Evolutionary conservation across 2,888 invertebrate species (phyloP).

Genomic region (Zygogramma bicolorata): DNA sequence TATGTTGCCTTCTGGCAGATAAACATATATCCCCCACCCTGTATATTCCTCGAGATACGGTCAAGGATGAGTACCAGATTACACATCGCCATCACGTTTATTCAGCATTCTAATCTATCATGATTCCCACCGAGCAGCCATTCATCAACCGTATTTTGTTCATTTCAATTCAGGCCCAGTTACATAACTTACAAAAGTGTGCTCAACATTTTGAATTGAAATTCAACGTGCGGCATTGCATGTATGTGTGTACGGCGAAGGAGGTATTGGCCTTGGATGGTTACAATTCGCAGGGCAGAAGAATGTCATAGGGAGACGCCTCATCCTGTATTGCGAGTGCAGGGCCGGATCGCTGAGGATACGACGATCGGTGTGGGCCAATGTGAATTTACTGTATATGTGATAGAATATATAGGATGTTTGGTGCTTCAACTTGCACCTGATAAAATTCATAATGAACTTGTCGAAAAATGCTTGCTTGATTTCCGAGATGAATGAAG

Average conservation of each 20-base stretch:
- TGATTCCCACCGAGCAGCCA: slow-evolving; percentile 8
- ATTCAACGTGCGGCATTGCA: slow-evolving; percentile 30
- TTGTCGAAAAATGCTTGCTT: no score
- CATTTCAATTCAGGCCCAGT: slow-evolving; percentile 26
- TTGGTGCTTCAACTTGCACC: no score
- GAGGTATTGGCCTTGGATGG: slow-evolving; percentile 30
- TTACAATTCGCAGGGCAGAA: slow-evolving; percentile 31
- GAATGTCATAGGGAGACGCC: slow-evolving; percentile 33
- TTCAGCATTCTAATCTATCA: neutral
- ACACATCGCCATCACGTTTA: neutral
- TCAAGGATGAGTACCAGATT: neutral
- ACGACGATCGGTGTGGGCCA: no score
- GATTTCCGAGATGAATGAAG: no score
- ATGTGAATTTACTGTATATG: no score
- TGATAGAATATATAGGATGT: no score
- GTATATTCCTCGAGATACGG: neutral
- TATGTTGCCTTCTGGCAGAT: no score
- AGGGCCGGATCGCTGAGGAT: slow-evolving; percentile 3
- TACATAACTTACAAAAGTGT: slow-evolving; percentile 30
- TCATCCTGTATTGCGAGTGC: slow-evolving; percentile 23
- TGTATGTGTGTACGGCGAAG: slow-evolving; percentile 25
- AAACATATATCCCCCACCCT: no score
- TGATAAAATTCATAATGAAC: no score
- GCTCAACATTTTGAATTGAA: slow-evolving; percentile 33
- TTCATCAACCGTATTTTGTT: slow-evolving; percentile 8